A percentile compares a stretch with the other conserved stretches of the same genome.
These are phyloP conservation scores for Ptyas mucosa DNA, from an alignment of 2,113 vertebrate species.

Conservation along the genomic window DNA sequence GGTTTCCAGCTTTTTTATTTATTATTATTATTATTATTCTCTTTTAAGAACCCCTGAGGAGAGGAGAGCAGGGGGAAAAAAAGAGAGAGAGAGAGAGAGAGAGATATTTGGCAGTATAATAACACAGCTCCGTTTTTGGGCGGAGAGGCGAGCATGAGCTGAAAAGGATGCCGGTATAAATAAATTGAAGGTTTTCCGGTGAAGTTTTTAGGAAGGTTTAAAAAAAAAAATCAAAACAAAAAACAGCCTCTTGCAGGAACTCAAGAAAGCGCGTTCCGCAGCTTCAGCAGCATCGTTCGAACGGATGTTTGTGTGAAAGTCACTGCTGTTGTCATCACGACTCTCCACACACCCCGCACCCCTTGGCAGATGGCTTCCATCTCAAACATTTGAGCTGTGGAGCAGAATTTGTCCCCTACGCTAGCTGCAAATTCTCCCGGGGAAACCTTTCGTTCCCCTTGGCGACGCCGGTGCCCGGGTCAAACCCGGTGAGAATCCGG, in stretches of 20 bases:
- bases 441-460: neutral
- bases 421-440: neutral
- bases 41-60: neutral
- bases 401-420: neutral
- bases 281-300: neutral
- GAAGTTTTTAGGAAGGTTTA: neutral
- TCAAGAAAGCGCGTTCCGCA: neutral
- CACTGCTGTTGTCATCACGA: neutral
- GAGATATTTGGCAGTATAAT: neutral
- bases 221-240: too few species aligned
- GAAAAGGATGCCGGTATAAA: neutral
- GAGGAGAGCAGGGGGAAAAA: fast-evolving
- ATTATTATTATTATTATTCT: neutral
- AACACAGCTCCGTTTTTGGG: fast-evolving
- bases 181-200: neutral
- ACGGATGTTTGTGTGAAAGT: too few species aligned
- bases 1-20: neutral
- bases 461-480: neutral
- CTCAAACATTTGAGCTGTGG: neutral
- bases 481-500: neutral
- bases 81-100: neutral
- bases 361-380: neutral
- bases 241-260: neutral
- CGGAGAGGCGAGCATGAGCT: fast-evolving
- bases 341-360: neutral